phyloP scores from a whole-genome alignment of 2,113 vertebrate genomes.

The Macroglossus sobrinus region DNA sequence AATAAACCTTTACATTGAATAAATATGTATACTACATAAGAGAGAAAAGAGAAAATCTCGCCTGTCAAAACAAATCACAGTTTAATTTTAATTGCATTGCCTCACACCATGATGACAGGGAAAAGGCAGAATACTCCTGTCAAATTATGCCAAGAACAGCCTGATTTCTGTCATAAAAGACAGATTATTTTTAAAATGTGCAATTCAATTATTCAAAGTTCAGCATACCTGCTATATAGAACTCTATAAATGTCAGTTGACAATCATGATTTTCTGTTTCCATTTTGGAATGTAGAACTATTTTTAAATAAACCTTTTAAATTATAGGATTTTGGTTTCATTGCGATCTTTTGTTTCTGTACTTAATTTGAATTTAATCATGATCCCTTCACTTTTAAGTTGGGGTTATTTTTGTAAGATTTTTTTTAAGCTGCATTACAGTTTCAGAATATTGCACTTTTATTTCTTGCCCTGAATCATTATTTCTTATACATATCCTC shows the following conservation, averaged over 20 bases:
- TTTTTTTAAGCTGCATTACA: background rate
- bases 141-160: slow-evolving; percentile 65
- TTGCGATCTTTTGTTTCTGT: slow-evolving; percentile 15
- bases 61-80: slow-evolving; percentile 54
- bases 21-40: background rate
- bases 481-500: background rate
- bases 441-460: slow-evolving; percentile 27
- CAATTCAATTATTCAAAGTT: slow-evolving; percentile 71
- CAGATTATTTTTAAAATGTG: slow-evolving; percentile 72
- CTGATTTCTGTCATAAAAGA: slow-evolving; percentile 71
- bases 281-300: slow-evolving; percentile 20
- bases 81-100: slow-evolving; percentile 66
- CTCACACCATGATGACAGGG: slow-evolving; percentile 33
- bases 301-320: slow-evolving; percentile 25
- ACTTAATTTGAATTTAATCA: background rate
- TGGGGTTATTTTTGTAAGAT: background rate
- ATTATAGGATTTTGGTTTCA: background rate
- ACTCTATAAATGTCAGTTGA: slow-evolving; percentile 47
- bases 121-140: slow-evolving; percentile 45
- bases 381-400: slow-evolving; percentile 5
- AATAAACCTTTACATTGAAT: background rate
- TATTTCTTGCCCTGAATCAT: background rate
- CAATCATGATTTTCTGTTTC: slow-evolving; percentile 41
- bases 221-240: slow-evolving; percentile 37
- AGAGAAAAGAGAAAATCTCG: slow-evolving; percentile 39